A percentile compares a stretch with the other conserved stretches of the same genome.
Conservation (phyloP, 2,797 vertebrate species). For the Psittacula derbiana region DNA sequence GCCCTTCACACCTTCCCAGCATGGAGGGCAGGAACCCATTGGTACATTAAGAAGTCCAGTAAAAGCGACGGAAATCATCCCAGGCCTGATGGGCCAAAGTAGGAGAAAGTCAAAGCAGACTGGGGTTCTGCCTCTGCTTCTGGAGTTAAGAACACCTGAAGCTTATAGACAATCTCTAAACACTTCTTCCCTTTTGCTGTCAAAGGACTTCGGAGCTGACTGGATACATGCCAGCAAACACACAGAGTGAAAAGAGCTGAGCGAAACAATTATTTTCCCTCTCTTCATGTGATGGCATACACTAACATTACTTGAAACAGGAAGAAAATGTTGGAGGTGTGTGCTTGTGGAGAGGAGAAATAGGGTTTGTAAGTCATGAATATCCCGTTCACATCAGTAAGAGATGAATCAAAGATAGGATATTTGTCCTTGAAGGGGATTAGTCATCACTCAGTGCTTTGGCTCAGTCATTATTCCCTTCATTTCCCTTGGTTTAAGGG, state of each 20-base stretch:
- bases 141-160: background rate
- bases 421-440: constrained; percentile 20
- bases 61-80: background rate
- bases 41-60: background rate
- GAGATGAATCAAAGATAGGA: constrained; percentile 38
- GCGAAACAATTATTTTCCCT: rapidly evolving
- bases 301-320: background rate
- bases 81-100: background rate
- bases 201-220: background rate
- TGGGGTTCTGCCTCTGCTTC: background rate
- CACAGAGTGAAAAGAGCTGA: background rate
- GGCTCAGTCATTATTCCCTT: constrained; percentile 41
- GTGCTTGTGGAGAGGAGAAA: background rate
- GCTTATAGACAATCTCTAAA: background rate
- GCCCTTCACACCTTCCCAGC: background rate
- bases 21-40: background rate
- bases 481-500: constrained; percentile 28
- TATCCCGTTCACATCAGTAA: constrained; percentile 1
- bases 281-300: background rate
- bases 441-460: constrained; percentile 37
- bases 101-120: background rate
- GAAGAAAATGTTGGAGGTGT: background rate
- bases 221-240: background rate
- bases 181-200: background rate
- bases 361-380: background rate